Base-by-base conservation (phyloP, 2,797 vertebrate genomes). In the Apodemus agrarius region DNA sequence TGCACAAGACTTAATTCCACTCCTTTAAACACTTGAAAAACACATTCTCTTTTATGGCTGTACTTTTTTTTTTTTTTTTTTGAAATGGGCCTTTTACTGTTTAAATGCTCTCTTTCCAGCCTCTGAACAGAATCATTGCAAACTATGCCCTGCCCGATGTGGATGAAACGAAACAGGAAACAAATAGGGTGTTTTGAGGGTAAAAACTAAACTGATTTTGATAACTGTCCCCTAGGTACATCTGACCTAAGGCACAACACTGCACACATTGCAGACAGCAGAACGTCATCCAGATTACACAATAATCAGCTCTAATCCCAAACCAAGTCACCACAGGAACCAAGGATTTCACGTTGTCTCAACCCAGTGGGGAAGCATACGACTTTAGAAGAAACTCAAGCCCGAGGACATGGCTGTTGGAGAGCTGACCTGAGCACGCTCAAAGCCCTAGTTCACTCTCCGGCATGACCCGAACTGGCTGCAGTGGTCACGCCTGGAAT, bases 81-180 rank as follows among this genome's bases (percentile, higher is more conserved):
- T 29, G 59, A 88, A 65, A 54, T 22, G 61, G 90, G 7, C 0
- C 67, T 95, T 78, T 94, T 92, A 84, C 67, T 86, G 37, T 34
- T 93, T 52, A 85, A 93, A 69, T 46, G 26, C 82, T 43, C 54
- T 84, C 31, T 93, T 63, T 93, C 63, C 34, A 89, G 49, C 79
- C 67, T 95, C 57, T 78, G 31, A 79, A 84, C 5, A 67, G 14
- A 78, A 49, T 26, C 12, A n/a, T 79, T 91, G 52, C 11, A 92
- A 54, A 89, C 83, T 59, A 63, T 69, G 69, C 37, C 63, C 40
- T 67, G 37, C 57, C 65, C 0, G 0, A 3, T 29, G 22, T 16
- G 31, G 61, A 61, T 92, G 40, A 54, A 82, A 37, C 69, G 7
- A 54, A 46, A 78, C 14, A 22, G 37, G 31, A 63, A 29, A 81